phyloP scores from a whole-genome alignment of 2,797 vertebrate genomes.

The Bradypodion ventrale region DNA sequence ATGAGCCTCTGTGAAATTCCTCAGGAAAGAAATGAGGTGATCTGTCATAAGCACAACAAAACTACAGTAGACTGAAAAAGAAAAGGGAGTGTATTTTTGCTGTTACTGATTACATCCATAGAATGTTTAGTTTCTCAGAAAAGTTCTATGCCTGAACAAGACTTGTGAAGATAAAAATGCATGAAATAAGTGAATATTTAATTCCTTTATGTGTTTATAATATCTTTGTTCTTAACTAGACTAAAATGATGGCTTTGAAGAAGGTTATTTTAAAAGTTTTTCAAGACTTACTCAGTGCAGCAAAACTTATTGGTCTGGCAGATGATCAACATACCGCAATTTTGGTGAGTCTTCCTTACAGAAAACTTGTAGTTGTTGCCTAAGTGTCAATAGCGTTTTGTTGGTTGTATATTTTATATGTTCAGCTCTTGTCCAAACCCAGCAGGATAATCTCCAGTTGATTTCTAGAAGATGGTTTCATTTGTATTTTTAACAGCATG shows the following conservation, averaged over 20 bases:
- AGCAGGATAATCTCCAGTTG: not conserved
- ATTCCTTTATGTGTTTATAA: not conserved
- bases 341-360: conserved; percentile 45
- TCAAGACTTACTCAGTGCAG: conserved; percentile 63
- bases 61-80: not conserved
- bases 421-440: not conserved
- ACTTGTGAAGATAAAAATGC: not conserved
- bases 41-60: not conserved
- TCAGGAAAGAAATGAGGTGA: not conserved
- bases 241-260: conserved; percentile 55
- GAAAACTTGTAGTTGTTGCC: not conserved
- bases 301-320: conserved; percentile 63
- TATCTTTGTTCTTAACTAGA: conserved; percentile 49
- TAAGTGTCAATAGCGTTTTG: not conserved
- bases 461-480: not conserved
- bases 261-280: conserved; percentile 67
- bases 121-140: not conserved
- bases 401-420: not conserved
- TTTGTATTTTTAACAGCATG: not conserved
- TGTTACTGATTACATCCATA: not conserved
- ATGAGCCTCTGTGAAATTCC: not conserved
- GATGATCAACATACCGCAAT: conserved; percentile 53
- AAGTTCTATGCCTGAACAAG: not conserved
- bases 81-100: not conserved
- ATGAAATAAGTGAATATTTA: accelerated